A percentile compares a stretch with the other conserved stretches of the same genome.
Evolutionary conservation across 2,113 vertebrate genomes (phyloP).

Genomic region (Alligator mississippiensis): DNA sequence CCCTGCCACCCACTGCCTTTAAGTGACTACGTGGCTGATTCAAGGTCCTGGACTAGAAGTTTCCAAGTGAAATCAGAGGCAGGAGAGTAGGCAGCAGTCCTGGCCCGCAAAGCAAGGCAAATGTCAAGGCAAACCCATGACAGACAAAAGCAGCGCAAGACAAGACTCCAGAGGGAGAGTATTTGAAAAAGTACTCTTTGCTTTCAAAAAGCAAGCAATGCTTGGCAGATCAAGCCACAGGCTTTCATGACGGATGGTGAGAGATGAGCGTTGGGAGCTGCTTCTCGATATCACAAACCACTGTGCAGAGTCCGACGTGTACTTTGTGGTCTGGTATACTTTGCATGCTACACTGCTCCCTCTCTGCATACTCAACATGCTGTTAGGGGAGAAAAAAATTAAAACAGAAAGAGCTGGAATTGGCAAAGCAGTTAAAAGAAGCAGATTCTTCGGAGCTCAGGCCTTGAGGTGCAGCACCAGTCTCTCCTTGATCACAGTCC

Average conservation of each 20-base stretch:
- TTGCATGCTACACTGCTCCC: constrained; percentile 4
- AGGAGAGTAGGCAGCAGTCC: background rate
- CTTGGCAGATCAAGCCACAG: constrained; percentile 31
- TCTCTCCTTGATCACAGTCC: constrained; percentile 28
- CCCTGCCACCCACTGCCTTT: background rate
- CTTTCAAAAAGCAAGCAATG: constrained; percentile 14
- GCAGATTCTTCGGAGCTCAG: constrained; percentile 19
- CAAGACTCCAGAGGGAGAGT: background rate
- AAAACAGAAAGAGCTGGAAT: background rate
- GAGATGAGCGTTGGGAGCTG: background rate
- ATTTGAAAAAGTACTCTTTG: constrained; percentile 23
- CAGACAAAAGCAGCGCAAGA: constrained; percentile 26
- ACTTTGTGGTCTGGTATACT: constrained; percentile 18
- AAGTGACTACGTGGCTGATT: background rate
- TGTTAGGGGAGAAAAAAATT: constrained; percentile 27
- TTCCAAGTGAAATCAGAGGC: background rate
- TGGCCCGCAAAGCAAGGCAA: background rate
- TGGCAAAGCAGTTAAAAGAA: constrained; percentile 38
- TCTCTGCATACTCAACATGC: background rate
- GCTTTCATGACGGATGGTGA: constrained; percentile 31
- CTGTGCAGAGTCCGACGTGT: background rate
- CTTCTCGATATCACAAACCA: constrained; percentile 33
- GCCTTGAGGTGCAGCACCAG: constrained; percentile 1
- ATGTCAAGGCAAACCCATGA: constrained; percentile 23
- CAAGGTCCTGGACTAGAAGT: background rate